phyloP scores from a whole-genome alignment of 1,140 invertebrate genomes.

The Neuroterus valhalla region DNA sequence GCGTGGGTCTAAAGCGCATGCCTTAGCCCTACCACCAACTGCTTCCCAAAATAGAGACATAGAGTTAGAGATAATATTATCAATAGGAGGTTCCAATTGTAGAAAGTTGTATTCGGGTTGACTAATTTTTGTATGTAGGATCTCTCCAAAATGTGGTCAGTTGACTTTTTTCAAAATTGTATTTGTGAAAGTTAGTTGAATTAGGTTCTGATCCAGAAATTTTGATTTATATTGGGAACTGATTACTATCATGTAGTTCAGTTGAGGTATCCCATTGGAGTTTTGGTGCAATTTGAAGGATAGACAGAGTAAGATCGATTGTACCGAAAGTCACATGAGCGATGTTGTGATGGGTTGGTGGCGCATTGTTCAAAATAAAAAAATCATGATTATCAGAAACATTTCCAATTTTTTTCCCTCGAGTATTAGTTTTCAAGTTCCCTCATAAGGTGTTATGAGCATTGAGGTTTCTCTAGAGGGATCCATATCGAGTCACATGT shows the following conservation, averaged over 20 bases:
- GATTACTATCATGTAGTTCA: not conserved
- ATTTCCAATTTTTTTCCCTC: constrained; percentile 55
- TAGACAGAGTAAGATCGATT: constrained; percentile 55
- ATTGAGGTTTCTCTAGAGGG: constrained; percentile 62
- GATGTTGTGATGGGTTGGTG: constrained; percentile 55
- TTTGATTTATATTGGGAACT: not conserved
- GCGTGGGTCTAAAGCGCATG: too few relatives aligned
- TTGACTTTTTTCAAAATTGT: not conserved
- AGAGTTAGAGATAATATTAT: not conserved
- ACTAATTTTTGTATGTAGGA: not conserved
- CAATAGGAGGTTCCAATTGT: not conserved
- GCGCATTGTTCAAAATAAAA: constrained; percentile 47
- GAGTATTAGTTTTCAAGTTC: constrained; percentile 49
- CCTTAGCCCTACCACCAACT: too few relatives aligned
- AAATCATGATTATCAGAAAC: constrained; percentile 42
- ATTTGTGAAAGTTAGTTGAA: not conserved
- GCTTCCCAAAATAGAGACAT: too few relatives aligned
- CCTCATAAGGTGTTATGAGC: constrained; percentile 60
- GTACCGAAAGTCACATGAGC: constrained; percentile 46
- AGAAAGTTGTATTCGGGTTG: not conserved
- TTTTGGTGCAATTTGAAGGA: not conserved
- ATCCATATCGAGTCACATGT: constrained; percentile 35
- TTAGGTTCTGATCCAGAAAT: not conserved
- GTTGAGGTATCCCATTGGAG: not conserved
- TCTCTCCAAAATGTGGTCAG: not conserved